These are phyloP conservation scores for Tillus elongatus DNA, from an alignment of 2,888 invertebrate species.

Conservation along the genomic window DNA sequence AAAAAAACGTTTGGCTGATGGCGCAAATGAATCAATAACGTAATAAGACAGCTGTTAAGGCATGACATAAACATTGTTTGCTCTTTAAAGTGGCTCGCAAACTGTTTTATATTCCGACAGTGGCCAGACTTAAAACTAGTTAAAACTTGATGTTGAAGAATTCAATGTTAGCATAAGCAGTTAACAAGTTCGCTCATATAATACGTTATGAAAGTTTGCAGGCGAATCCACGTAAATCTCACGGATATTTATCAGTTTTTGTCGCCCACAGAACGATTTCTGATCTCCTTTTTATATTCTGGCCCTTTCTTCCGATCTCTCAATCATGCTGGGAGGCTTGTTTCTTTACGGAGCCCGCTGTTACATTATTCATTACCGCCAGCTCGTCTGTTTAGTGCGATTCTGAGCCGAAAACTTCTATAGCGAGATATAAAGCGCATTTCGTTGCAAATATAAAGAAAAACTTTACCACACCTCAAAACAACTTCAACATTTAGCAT, in stretches of 20 bases:
- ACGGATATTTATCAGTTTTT: constrained; percentile 43
- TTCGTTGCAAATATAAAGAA: too few relatives aligned
- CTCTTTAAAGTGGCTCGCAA: too few relatives aligned
- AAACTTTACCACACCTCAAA: too few relatives aligned
- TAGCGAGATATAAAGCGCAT: too few relatives aligned
- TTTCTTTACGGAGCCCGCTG: constrained; percentile 42
- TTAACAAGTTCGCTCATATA: constrained; percentile 27
- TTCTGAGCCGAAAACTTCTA: constrained; percentile 3
- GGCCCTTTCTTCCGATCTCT: constrained; percentile 41
- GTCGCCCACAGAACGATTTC: constrained; percentile 43
- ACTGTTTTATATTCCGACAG: too few relatives aligned
- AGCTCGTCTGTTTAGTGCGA: constrained; percentile 10
- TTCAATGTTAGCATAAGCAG: constrained; percentile 24
- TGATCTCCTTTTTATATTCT: constrained; percentile 45
- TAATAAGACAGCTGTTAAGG: too few relatives aligned
- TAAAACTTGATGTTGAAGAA: too few relatives aligned
- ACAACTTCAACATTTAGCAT: too few relatives aligned
- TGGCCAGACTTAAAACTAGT: too few relatives aligned
- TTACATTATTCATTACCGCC: constrained; percentile 43
- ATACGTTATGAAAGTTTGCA: constrained; percentile 27
- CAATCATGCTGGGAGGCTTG: constrained; percentile 42
- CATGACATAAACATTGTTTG: too few relatives aligned
- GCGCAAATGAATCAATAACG: too few relatives aligned
- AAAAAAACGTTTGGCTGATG: too few relatives aligned
- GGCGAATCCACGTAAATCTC: constrained; percentile 36